These are phyloP conservation scores for Dufourea novaeangliae DNA, from an alignment of 1,140 invertebrate species.

Conservation along the genomic window DNA sequence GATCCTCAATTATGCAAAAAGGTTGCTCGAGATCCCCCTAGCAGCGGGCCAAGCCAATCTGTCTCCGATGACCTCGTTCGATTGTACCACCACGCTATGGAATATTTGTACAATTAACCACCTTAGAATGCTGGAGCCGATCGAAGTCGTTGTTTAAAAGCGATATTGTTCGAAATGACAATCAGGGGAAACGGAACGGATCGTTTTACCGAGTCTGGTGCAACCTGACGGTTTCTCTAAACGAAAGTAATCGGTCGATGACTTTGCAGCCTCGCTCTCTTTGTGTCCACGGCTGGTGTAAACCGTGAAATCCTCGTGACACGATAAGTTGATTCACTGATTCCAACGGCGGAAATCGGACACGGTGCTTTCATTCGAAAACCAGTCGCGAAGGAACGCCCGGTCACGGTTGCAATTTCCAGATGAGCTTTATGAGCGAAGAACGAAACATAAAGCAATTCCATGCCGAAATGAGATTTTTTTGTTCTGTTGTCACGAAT, in stretches of 20 bases:
- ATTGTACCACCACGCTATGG: neutral
- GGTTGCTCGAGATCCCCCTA: neutral
- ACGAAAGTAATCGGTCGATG: neutral
- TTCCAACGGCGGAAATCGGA: neutral
- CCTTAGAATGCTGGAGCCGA: neutral
- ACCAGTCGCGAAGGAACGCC: neutral
- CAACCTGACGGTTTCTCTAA: neutral
- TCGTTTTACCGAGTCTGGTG: neutral
- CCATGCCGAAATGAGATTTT: neutral
- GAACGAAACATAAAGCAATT: no score
- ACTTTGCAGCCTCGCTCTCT: neutral
- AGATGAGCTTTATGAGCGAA: neutral
- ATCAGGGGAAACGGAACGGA: neutral
- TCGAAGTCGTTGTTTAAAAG: conserved; percentile 4
- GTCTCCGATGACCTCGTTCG: conserved; percentile 15
- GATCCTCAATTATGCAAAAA: neutral
- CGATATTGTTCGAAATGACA: neutral
- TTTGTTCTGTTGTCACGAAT: neutral
- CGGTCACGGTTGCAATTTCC: neutral
- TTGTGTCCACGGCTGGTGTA: neutral
- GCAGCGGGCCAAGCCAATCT: conserved; percentile 10
- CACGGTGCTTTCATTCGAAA: neutral
- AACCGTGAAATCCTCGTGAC: neutral
- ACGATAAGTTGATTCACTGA: neutral
- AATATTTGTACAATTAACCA: conserved; percentile 5